phyloP scores from a whole-genome alignment of 2,888 invertebrate genomes.

The Limulus polyphemus region DNA sequence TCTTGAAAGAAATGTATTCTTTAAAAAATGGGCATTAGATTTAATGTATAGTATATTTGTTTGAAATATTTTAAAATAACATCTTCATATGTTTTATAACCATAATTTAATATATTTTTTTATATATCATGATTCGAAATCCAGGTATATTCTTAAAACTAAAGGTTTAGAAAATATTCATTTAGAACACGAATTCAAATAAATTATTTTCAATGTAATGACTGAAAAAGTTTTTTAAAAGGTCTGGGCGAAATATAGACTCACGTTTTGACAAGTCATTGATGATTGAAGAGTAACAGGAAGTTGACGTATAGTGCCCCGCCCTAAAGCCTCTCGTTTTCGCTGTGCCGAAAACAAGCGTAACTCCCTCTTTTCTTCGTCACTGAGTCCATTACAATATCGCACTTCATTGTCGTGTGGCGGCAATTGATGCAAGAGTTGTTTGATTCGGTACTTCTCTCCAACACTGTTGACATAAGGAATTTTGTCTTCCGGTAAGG shows the following conservation, averaged over 20 bases:
- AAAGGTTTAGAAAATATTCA: too few relatives aligned
- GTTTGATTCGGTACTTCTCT: conserved; percentile 83
- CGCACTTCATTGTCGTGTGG: conserved; percentile 91
- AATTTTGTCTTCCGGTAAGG: conserved; percentile 90
- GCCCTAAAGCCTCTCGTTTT: conserved; percentile 85
- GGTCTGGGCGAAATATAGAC: conserved; percentile 33
- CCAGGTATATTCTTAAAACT: too few relatives aligned
- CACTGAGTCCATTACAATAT: conserved; percentile 85
- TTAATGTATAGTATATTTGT: too few relatives aligned
- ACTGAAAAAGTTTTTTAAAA: too few relatives aligned
- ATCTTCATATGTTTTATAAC: too few relatives aligned
- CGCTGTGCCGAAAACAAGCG: conserved; percentile 83
- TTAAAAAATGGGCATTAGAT: too few relatives aligned
- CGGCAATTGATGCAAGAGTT: conserved; percentile 88
- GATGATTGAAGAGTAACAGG: conserved; percentile 45
- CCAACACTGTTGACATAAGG: conserved; percentile 93
- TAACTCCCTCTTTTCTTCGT: conserved; percentile 87
- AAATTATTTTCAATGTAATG: too few relatives aligned
- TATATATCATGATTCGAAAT: too few relatives aligned
- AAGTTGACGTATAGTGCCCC: conserved; percentile 74
- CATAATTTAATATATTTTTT: too few relatives aligned
- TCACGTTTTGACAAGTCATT: conserved; percentile 63
- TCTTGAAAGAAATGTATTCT: too few relatives aligned
- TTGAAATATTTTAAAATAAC: too few relatives aligned
- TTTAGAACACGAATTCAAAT: too few relatives aligned